Conservation (phyloP, 2,888 invertebrate genomes). For the Euphydryas editha region DNA sequence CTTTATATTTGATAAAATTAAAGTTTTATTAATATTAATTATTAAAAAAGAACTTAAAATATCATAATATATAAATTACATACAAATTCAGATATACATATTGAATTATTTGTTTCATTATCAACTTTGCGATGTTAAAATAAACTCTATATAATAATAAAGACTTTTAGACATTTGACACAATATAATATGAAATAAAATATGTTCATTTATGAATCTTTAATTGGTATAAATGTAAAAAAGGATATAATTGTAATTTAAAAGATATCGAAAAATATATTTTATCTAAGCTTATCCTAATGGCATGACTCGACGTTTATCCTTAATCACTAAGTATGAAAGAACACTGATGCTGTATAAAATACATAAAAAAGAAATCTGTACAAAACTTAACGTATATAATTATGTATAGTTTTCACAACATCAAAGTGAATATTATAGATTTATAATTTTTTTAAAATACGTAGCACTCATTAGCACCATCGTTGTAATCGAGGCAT, state of each 20-base stretch:
- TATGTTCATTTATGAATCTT: too few species aligned
- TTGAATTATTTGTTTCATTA: background rate
- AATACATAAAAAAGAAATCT: constrained; percentile 54
- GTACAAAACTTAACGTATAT: constrained; percentile 67
- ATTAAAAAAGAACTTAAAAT: background rate
- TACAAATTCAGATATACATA: background rate
- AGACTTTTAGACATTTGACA: background rate
- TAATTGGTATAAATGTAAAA: too few species aligned
- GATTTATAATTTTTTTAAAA: constrained; percentile 73
- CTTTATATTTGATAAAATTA: background rate
- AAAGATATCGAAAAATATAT: constrained; percentile 24
- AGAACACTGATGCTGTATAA: constrained; percentile 49
- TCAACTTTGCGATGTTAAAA: too few species aligned
- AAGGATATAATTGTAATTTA: background rate
- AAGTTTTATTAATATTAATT: background rate
- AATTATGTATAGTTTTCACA: constrained; percentile 67
- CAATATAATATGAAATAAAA: too few species aligned
- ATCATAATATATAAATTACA: background rate
- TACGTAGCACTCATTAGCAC: constrained; percentile 81
- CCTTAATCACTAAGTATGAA: constrained; percentile 62
- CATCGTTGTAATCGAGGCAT: constrained; percentile 59
- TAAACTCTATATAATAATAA: background rate
- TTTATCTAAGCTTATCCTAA: constrained; percentile 67
- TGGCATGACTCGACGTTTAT: constrained; percentile 80
- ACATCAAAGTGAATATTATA: constrained; percentile 64